Evolutionary conservation across 2,888 invertebrate genomes (phyloP), one percentile per base, ranked within the genome.

Genomic region (Eubasilissa splendida): DNA sequence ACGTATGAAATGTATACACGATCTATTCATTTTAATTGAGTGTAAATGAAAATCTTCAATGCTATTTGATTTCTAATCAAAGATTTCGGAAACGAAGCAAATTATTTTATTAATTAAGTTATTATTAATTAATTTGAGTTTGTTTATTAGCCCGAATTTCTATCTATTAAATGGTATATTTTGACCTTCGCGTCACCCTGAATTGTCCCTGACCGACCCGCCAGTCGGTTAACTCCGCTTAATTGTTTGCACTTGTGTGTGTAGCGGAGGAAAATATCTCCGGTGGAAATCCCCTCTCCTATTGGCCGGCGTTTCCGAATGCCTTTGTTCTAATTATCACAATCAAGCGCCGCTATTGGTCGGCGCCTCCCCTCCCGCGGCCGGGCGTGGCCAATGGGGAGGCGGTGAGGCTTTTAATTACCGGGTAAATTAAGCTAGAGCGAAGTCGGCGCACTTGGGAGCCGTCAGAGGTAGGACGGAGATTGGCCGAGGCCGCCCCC

Each of bases 301-400:
- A 82, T 83, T 80, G 83, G 82, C 68, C 77, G 77, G 53, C 50
- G 9, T 54, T 42, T 12, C 52, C 76, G 77, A 79, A 75, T 53
- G 78, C 83, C 65, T 82, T 84, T 84, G 89, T 90, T 90, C 90
- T 91, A 91, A 91, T 91, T 91, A 91, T 89, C 88, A 90, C 88
- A 91, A 91, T 91, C 91, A 91, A 91, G 89, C 86, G 81, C 86
- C 85, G 87, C 86, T 86, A 90, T 91, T 91, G 91, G 91, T 84
- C 85, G 87, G 85, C 79, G 84, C 52, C 53, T 76, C 71, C 81
- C 76, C 74, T 88, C 89, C 88, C 88, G 42, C 88, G 89, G 87
- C 89, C 89, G 56, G 75, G 68, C 75, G 75, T 73, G 77, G 50
- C 79, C 82, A 77, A 76, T 76, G 53, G 76, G 50, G 31, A 53